Evolutionary conservation across 2,797 vertebrate genomes (phyloP), one percentile per base, ranked within the genome.

Genomic region (Enteromius radiatus): DNA sequence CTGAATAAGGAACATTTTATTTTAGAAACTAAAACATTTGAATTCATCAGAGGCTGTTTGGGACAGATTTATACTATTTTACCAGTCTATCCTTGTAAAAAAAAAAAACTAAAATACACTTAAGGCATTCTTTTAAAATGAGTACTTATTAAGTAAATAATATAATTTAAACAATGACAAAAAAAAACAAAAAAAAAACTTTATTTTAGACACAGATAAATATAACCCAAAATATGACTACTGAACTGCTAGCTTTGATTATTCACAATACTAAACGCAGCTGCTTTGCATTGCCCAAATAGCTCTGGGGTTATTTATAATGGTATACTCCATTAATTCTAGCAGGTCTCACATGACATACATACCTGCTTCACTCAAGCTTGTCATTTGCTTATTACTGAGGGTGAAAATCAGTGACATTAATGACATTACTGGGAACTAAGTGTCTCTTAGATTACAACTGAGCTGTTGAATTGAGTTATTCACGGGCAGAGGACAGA

Each of bases 401-500:
- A 84, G 65, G 76, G 43, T 83, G 68, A 79, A 86, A 81, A 75
- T 83, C 59, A 49, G 65, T 64, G 61, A 81, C 67, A 81, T 81
- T 78, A 81, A 76, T 31, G 26, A 71, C n/a, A 11, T 67, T 12
- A 31, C n/a, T 76, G 68, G 71, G 52, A n/a, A n/a, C n/a, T 63
- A 43, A 31, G 67, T 81, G 69, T 83, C 47, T 67, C 67, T 19
- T 9, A 65, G 7, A 5, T 38, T 1, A 47, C 56, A 70, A 49
- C 67, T 56, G 23, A 43, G 56, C 17, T n/a, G 56, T 63, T 76
- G 77, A 85, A 76, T 79, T 59, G 69, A 76, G 80, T 87, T 89
- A 83, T 87, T 87, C 21, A 74, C 81, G 82, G 61, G 80, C 59
- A 80, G 49, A 73, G 63, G 36, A 76, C 84, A 87, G 33, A 14